Evolutionary conservation across 1,140 invertebrate genomes (phyloP), one percentile per base, ranked within the genome.

Genomic region (Cotesia glomerata): DNA sequence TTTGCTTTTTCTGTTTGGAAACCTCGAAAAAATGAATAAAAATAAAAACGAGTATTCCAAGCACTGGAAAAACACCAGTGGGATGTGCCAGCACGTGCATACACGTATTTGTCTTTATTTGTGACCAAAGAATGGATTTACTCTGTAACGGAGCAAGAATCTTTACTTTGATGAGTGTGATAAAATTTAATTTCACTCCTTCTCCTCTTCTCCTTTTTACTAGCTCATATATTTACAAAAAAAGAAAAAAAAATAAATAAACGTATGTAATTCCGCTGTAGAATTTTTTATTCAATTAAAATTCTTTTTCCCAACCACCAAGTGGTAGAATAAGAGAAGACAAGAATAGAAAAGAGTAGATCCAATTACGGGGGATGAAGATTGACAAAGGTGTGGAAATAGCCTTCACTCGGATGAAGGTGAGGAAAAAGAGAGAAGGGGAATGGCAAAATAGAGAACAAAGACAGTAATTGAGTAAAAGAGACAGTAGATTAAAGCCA

Each of bases 31-130:
- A 45, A 9, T 45, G n/a, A n/a, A 56, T 9, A n/a, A 62, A 62
- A 62, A 62, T 9, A 35, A 26, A 34, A 62, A 62, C 59, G 59
- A 35, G 62, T 14, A 64, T 49, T 64, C 62, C 62, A 64, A 49
- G n/a, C 14, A 18, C 45, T 45, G 62, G 36, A 64, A 49, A 64
- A 64, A 64, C 62, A 64, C 36, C 36, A 18, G 8, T 64, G 36
- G 39, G 14, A 64, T 64, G 62, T 49, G 36, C 35, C 8, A 45
- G 39, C 62, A 64, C 39, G 62, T 64, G 62, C 62, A 64, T 49
- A 45, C 62, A 64, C 45, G 45, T 49, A 26, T 26, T 64, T 64
- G 39, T 49, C 18, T 49, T 64, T 61, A 26, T 61, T 8, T 64
- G 14, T 49, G 56, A 26, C 9, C 14, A 58, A 18, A 58, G 56